A percentile compares a stretch with the other conserved stretches of the same genome.
These are phyloP conservation scores for Oophaga pumilio DNA, from an alignment of 2,113 vertebrate species.

Conservation along the genomic window DNA sequence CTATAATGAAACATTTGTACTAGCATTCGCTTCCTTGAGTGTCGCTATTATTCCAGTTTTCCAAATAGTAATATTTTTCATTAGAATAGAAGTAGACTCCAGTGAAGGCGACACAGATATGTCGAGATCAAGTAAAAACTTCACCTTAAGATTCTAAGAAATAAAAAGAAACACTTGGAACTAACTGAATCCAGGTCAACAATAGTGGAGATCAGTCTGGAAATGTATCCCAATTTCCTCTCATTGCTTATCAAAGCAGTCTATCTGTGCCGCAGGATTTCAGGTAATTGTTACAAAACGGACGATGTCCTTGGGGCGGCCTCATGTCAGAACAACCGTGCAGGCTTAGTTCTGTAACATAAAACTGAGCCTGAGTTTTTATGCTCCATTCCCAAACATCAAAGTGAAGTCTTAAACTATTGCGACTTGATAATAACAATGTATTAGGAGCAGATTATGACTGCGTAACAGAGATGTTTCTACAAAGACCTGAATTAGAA, in stretches of 20 bases:
- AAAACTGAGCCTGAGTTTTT: slow-evolving; percentile 13
- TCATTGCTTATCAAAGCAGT: slow-evolving; percentile 16
- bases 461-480: slow-evolving; percentile 7
- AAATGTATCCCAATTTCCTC: neutral
- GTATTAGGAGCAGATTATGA: slow-evolving; percentile 31
- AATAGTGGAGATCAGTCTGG: neutral
- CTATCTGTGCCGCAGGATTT: slow-evolving; percentile 6
- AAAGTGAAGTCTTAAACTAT: slow-evolving; percentile 38
- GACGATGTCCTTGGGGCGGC: slow-evolving; percentile 39
- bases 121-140: neutral
- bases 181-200: slow-evolving; percentile 4
- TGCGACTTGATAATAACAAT: slow-evolving; percentile 31
- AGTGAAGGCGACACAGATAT: neutral
- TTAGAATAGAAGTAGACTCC: neutral
- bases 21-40: no score
- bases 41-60: neutral
- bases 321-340: slow-evolving; percentile 35
- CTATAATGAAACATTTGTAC: no score
- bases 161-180: neutral
- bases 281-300: slow-evolving; percentile 46
- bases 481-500: neutral
- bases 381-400: slow-evolving; percentile 34
- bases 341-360: slow-evolving; percentile 48
- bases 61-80: neutral
- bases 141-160: neutral